These are phyloP conservation scores for Pangasius mekongensis DNA, from an alignment of 2,797 vertebrate genomes.

Conservation along the genomic window DNA sequence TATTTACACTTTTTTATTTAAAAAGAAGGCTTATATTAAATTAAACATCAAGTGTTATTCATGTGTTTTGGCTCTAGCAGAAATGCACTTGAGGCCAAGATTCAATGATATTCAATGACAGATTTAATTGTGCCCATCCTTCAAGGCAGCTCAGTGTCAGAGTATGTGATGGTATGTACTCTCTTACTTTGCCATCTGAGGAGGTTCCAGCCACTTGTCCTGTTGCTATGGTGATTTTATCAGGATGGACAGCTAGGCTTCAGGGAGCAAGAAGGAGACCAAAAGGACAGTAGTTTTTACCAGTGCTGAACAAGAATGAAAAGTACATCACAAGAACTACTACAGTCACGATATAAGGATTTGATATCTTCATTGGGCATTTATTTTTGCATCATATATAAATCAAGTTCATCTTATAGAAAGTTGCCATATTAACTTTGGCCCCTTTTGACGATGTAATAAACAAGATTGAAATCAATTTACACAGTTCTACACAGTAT, in stretches of 20 bases:
- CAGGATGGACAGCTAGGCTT: slow-evolving; percentile 96
- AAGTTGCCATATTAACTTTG: background rate
- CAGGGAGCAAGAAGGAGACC: slow-evolving; percentile 53
- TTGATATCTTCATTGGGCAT: background rate
- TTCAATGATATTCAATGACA: slow-evolving; percentile 2
- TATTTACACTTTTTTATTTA: background rate
- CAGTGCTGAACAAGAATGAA: slow-evolving; percentile 59
- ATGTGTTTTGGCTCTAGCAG: background rate
- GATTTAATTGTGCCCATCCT: background rate
- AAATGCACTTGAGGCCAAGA: background rate
- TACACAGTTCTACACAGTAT: background rate
- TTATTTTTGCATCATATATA: background rate
- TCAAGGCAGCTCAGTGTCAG: background rate
- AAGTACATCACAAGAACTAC: slow-evolving; percentile 53
- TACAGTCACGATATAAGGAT: slow-evolving; percentile 56
- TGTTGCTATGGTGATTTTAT: slow-evolving; percentile 99
- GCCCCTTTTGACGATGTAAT: background rate
- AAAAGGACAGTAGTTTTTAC: slow-evolving; percentile 59
- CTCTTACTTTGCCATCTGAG: slow-evolving; percentile 94
- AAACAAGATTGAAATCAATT: background rate
- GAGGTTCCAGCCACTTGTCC: slow-evolving; percentile 97
- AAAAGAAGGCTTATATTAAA: background rate
- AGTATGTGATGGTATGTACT: slow-evolving; percentile 15
- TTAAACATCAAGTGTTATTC: background rate
- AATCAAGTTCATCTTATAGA: background rate